phyloP scores from a whole-genome alignment of 2,113 vertebrate species.

The Nycticebus coucang region DNA sequence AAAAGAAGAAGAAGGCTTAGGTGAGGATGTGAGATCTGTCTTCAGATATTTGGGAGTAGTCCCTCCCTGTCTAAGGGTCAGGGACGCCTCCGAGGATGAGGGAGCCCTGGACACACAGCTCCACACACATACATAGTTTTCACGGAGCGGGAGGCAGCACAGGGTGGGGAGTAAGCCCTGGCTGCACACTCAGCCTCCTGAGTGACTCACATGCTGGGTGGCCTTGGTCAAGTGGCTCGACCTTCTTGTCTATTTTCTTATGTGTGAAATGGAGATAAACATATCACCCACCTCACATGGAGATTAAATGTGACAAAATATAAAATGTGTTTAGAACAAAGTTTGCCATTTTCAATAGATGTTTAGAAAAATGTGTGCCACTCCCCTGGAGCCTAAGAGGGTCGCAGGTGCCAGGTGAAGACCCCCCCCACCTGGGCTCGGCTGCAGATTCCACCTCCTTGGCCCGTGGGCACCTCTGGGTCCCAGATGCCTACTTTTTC shows the following conservation, averaged over 20 bases:
- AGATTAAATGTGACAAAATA: not conserved
- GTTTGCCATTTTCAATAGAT: not conserved
- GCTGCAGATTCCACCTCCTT: not conserved
- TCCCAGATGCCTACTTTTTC: not conserved
- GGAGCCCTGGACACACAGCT: not conserved
- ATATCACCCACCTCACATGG: not conserved
- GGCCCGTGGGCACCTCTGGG: not conserved
- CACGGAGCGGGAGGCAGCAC: not conserved
- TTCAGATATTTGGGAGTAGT: not conserved
- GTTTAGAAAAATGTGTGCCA: not conserved
- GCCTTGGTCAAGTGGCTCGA: not conserved
- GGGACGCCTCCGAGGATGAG: not conserved
- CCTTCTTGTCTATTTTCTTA: not conserved
- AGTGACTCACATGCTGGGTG: no score
- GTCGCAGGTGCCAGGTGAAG: not conserved
- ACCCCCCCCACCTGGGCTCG: rapidly evolving
- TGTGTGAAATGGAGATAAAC: not conserved
- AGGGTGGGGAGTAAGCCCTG: no score
- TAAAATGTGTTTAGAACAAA: not conserved
- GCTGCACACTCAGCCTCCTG: not conserved
- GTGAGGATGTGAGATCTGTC: not conserved
- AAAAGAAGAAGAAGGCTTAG: no score
- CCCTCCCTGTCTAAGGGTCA: not conserved
- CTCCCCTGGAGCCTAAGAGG: not conserved
- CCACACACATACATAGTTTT: not conserved